Conservation (phyloP, 1,140 invertebrate species). For the Polypedilum pembai region DNA sequence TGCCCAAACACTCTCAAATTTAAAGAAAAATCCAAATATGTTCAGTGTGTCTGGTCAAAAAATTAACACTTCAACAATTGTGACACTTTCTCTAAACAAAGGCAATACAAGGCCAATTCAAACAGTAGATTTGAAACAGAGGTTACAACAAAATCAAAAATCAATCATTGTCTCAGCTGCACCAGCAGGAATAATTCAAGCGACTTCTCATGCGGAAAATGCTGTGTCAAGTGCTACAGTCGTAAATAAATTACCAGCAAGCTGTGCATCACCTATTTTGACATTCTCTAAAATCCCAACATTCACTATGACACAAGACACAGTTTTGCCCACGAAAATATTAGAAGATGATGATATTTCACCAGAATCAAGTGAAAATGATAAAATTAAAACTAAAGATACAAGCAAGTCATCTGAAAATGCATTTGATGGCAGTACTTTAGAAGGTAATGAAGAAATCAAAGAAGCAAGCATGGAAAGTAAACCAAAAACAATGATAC, state of each 20-base stretch:
- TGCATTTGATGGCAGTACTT: slow-evolving; percentile 7
- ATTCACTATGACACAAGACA: slow-evolving; percentile 49
- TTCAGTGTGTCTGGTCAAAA: slow-evolving; percentile 35
- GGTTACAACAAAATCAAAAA: background rate
- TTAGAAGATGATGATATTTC: slow-evolving; percentile 55
- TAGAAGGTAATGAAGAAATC: slow-evolving; percentile 22
- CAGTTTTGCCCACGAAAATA: slow-evolving; percentile 51
- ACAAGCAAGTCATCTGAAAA: slow-evolving; percentile 29
- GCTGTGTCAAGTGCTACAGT: slow-evolving; percentile 33
- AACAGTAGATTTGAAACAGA: background rate
- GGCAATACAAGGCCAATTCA: slow-evolving; percentile 37
- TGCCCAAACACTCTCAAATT: slow-evolving; percentile 13
- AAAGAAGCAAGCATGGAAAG: slow-evolving; percentile 34
- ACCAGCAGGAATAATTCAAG: slow-evolving; percentile 30
- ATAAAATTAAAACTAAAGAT: slow-evolving; percentile 43
- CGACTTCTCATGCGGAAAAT: slow-evolving; percentile 36
- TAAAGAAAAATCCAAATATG: slow-evolving; percentile 31
- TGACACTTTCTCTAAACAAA: slow-evolving; percentile 38
- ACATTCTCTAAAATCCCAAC: slow-evolving; percentile 46
- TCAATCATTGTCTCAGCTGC: background rate
- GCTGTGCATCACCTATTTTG: background rate
- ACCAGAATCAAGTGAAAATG: slow-evolving; percentile 47
- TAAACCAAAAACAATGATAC: slow-evolving; percentile 38
- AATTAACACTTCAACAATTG: slow-evolving; percentile 37
- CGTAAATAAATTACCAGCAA: slow-evolving; percentile 40